These are phyloP conservation scores for Melanophora roralis DNA, from an alignment of 2,888 invertebrate genomes.

Conservation along the genomic window DNA sequence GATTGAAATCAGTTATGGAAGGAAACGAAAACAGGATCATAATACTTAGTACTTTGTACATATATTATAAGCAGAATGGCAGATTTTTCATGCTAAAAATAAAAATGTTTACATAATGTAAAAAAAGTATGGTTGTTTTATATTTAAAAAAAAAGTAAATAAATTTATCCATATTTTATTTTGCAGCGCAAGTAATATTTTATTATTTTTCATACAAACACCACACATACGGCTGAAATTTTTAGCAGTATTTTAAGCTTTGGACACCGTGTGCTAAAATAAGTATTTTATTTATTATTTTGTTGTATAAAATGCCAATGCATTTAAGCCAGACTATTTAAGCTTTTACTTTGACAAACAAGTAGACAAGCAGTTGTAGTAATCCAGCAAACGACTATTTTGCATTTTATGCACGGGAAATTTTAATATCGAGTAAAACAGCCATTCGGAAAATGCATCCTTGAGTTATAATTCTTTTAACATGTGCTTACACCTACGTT, in stretches of 20 bases:
- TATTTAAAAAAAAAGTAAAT: background rate
- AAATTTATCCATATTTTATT: background rate
- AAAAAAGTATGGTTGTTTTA: background rate
- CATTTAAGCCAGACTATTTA: conserved; percentile 5
- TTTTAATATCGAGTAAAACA: background rate
- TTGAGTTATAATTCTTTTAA: conserved; percentile 24
- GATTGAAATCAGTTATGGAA: conserved; percentile 24
- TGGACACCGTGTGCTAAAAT: background rate
- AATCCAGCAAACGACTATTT: background rate
- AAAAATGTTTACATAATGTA: background rate
- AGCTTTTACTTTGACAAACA: background rate
- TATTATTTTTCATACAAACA: background rate
- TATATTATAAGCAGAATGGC: background rate
- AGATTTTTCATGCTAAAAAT: background rate
- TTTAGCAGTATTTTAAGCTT: background rate
- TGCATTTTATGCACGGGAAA: background rate
- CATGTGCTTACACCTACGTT: no score
- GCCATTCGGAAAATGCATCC: conserved; percentile 6
- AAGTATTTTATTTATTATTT: background rate
- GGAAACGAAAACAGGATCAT: conserved; percentile 1
- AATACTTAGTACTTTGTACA: background rate
- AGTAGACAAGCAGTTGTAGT: background rate
- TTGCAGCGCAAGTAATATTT: background rate
- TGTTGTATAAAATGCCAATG: conserved; percentile 13
- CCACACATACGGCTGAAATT: background rate